A percentile compares a stretch with the other conserved stretches of the same genome.
These are phyloP conservation scores for Hypercompe scribonia DNA, from an alignment of 2,888 invertebrate species.

Conservation along the genomic window DNA sequence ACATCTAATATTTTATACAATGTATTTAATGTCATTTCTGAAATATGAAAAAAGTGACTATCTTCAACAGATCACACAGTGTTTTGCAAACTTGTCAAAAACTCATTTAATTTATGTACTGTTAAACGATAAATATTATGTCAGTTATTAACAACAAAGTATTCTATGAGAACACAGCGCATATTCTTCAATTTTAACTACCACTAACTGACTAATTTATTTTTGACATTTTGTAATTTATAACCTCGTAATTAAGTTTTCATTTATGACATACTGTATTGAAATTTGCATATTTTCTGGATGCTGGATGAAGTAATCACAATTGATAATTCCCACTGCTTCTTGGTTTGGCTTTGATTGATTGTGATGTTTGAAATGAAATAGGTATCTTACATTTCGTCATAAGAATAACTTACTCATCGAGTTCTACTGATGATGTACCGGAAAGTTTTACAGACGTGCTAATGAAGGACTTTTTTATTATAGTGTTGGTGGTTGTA, in stretches of 20 bases:
- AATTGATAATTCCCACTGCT: slow-evolving; percentile 38
- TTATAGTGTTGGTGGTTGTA: background rate
- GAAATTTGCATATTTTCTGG: slow-evolving; percentile 58
- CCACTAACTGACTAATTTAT: slow-evolving; percentile 61
- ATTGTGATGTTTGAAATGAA: background rate
- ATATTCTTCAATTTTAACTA: slow-evolving; percentile 39
- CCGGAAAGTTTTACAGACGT: background rate
- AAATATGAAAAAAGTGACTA: background rate
- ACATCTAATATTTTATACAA: background rate
- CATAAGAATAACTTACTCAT: background rate
- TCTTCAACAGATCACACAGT: slow-evolving; percentile 1
- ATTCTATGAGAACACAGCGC: background rate
- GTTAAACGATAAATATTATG: background rate
- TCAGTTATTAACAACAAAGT: background rate
- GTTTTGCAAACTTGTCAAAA: background rate
- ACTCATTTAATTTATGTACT: background rate
- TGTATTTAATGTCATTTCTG: background rate
- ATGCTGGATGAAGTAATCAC: slow-evolving; percentile 38
- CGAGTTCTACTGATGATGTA: background rate
- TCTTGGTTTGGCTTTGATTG: slow-evolving; percentile 23
- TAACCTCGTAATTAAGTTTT: slow-evolving; percentile 63
- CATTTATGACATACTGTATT: slow-evolving; percentile 66
- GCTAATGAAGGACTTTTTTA: slow-evolving; percentile 1
- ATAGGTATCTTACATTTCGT: background rate
- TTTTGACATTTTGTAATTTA: slow-evolving; percentile 66